Percentiles rank a stretch among this genome's conserved stretches.
These are phyloP conservation scores for Sebastiscus tertius DNA, from an alignment of 2,797 vertebrate species.

Conservation along the genomic window DNA sequence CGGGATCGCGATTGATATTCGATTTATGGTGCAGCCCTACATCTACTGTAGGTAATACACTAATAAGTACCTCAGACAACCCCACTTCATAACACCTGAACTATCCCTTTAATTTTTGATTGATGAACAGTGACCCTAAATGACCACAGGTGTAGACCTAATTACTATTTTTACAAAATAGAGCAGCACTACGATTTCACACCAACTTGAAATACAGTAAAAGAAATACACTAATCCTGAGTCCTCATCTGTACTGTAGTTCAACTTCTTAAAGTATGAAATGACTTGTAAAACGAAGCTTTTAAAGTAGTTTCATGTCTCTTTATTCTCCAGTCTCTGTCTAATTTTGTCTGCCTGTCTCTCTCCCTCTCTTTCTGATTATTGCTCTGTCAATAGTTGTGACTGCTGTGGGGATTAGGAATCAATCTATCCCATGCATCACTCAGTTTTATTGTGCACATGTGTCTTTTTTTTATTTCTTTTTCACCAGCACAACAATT, in stretches of 20 bases:
- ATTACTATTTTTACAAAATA: neutral
- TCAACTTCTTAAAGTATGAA: neutral
- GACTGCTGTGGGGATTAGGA: conserved; percentile 29
- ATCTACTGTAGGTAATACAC: too few species aligned
- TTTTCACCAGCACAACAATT: neutral
- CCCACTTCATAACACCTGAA: too few species aligned
- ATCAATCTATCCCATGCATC: conserved; percentile 27
- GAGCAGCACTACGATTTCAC: neutral
- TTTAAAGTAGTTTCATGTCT: neutral
- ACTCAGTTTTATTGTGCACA: conserved; percentile 15
- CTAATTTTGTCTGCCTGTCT: neutral
- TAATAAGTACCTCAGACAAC: too few species aligned
- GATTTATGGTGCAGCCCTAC: too few species aligned
- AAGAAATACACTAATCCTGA: neutral
- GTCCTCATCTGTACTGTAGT: neutral
- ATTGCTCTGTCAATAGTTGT: conserved; percentile 32
- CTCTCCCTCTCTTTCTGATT: conserved; percentile 7
- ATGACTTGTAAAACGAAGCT: neutral
- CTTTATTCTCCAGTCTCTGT: neutral
- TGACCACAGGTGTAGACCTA: neutral
- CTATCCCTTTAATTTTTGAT: too few species aligned
- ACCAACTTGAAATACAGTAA: neutral
- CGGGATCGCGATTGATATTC: too few species aligned
- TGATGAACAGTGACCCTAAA: neutral
- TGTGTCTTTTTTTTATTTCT: neutral